Conservation (phyloP, 2,888 invertebrate species). For the Andrena marginata region DNA sequence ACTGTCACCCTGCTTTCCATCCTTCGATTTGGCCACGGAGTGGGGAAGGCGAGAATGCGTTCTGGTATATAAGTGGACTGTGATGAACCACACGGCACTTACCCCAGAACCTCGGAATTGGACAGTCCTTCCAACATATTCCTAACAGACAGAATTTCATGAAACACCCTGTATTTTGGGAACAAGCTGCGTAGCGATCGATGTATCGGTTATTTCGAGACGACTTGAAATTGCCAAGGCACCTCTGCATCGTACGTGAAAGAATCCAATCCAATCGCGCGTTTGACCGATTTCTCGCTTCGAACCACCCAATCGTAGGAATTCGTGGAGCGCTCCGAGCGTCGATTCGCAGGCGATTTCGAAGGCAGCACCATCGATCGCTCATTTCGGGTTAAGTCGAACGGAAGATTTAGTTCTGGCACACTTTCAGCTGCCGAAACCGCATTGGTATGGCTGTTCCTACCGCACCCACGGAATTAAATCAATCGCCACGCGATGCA, state of each 20-base stretch:
- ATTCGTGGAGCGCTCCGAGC: constrained; percentile 56
- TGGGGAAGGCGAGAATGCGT: too few relatives aligned
- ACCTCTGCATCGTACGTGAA: constrained; percentile 50
- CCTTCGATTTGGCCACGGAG: too few relatives aligned
- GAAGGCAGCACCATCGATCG: constrained; percentile 41
- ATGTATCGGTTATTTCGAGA: constrained; percentile 17
- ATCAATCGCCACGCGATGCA: constrained; percentile 59
- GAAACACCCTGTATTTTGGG: neutral
- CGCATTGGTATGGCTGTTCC: constrained; percentile 24
- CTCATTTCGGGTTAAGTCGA: constrained; percentile 60
- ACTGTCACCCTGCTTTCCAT: too few relatives aligned
- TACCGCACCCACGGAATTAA: constrained; percentile 75
- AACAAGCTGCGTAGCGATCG: neutral
- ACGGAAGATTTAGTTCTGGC: constrained; percentile 75
- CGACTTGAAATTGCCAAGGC: constrained; percentile 46
- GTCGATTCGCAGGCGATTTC: constrained; percentile 63
- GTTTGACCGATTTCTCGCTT: constrained; percentile 66
- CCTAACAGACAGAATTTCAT: too few relatives aligned
- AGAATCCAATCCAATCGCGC: constrained; percentile 62
- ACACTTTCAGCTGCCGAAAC: constrained; percentile 68
- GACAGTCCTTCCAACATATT: too few relatives aligned
- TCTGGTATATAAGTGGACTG: too few relatives aligned
- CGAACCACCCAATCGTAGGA: constrained; percentile 62
- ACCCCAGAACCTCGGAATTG: too few relatives aligned
- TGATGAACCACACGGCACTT: too few relatives aligned